A percentile compares a stretch with the other conserved stretches of the same genome.
phyloP scores from a whole-genome alignment of 2,888 invertebrate genomes.

The Cantharis lateralis region DNA sequence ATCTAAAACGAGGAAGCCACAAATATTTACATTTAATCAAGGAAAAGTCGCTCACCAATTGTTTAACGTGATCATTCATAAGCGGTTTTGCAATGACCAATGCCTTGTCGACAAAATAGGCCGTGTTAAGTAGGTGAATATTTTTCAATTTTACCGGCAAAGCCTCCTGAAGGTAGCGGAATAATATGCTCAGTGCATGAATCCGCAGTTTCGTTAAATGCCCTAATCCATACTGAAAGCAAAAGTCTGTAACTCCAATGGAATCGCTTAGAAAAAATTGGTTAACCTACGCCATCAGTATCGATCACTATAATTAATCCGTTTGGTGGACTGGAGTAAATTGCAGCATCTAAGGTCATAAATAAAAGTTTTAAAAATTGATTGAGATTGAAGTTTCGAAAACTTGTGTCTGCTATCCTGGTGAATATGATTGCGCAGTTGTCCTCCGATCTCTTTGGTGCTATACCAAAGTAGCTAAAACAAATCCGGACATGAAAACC shows the following conservation, averaged over 20 bases:
- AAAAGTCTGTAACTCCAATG: not conserved
- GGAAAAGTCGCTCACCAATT: slow-evolving; percentile 3
- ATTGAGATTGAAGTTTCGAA: slow-evolving; percentile 64
- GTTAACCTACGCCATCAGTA: slow-evolving; percentile 61
- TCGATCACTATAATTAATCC: slow-evolving; percentile 72
- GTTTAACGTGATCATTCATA: slow-evolving; percentile 54
- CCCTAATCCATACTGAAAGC: slow-evolving; percentile 37
- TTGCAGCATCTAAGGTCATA: slow-evolving; percentile 56
- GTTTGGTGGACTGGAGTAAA: slow-evolving; percentile 60
- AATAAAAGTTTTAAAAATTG: slow-evolving; percentile 61
- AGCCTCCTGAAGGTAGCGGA: slow-evolving; percentile 71
- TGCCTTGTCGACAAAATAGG: slow-evolving; percentile 57
- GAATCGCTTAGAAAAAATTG: not conserved
- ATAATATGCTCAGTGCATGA: slow-evolving; percentile 62
- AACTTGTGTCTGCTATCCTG: slow-evolving; percentile 61
- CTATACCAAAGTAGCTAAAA: slow-evolving; percentile 48
- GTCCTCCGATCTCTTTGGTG: slow-evolving; percentile 64
- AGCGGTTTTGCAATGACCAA: slow-evolving; percentile 60
- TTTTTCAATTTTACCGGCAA: slow-evolving; percentile 68
- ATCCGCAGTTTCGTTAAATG: slow-evolving; percentile 41
- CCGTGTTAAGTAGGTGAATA: slow-evolving; percentile 68
- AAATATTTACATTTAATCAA: not conserved
- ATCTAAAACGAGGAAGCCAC: slow-evolving; percentile 54
- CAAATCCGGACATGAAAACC: too few relatives aligned
- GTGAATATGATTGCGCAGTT: slow-evolving; percentile 67